Base-by-base conservation (phyloP, 1,140 invertebrate genomes). In the Zaprionus davidi region DNA sequence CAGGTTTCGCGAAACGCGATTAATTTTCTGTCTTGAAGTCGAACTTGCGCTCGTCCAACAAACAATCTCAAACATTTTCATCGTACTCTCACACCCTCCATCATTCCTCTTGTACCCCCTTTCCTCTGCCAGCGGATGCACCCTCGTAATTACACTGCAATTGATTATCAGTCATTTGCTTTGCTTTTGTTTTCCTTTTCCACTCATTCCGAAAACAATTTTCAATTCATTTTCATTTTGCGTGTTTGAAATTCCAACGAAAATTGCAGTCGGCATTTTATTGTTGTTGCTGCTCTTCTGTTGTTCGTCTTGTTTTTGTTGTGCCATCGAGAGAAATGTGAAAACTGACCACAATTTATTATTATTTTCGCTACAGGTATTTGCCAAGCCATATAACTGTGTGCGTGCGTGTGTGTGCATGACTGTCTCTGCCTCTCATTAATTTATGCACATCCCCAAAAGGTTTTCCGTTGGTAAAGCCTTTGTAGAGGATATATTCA, bases 51-150 rank as follows among this genome's bases (percentile, higher is more conserved):
- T 46, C 12, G 64, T 53, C 53, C 64, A 67, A 67, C 64, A 67
- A 73, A 68, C 64, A 68, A 68, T 68, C 67, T 60, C 71, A 67
- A 67, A 51, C n/a, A 57, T 57, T 59, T 67, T n/a, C 38, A 15
- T 6, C 13, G 38, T 3, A 41, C 38, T 41, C 15, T 22, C 17
- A 11, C 41, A 3, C n/a, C 41, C n/a, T 46, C 41, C 15, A n/a
- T n/a, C 34, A 12, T 6, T 9, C 53, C 11, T 3, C 36, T 2
- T 9, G 26, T 7, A 1, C 13, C 11, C 38, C 5, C 13, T 15
- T 15, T 41, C 38, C 38, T 0, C 3, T 41, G 15, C 13, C 36
- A 38, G 13, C 6, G 26, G 7, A 36, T 36, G 34, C 9, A 3
- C 3, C 34, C n/a, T 44, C 2, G 41, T 46, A 51, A 51, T 51